Conservation (phyloP, 1,140 invertebrate species). For the Stegodyphus mimosarum region DNA sequence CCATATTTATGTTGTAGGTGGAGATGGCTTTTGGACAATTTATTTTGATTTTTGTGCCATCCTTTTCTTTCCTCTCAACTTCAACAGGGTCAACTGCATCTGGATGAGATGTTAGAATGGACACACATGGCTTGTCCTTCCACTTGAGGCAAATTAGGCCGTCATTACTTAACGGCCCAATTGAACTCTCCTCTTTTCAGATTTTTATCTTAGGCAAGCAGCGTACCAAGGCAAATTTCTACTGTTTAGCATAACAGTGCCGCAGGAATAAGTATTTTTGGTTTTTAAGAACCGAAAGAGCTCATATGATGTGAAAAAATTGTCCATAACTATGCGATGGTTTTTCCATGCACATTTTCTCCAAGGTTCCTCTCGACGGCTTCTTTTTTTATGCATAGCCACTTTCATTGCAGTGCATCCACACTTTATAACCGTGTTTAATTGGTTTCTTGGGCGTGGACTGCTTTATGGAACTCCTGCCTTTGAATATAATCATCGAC, state of each 20-base stretch:
- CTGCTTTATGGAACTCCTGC: conserved; percentile 50
- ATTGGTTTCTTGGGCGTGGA: conserved; percentile 60
- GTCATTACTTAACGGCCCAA: conserved; percentile 5
- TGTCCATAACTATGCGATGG: not conserved
- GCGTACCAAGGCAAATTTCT: not conserved
- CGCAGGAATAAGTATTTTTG: not conserved
- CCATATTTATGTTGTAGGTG: conserved; percentile 3
- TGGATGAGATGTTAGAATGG: conserved; percentile 52
- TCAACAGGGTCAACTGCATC: not conserved
- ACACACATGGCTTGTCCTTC: conserved; percentile 55
- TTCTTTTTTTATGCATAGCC: conserved; percentile 55
- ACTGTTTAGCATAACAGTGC: not conserved
- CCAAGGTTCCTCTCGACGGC: conserved; percentile 29
- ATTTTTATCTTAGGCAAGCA: not conserved
- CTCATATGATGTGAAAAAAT: not conserved
- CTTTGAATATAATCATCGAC: conserved; percentile 60
- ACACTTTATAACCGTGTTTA: conserved; percentile 62
- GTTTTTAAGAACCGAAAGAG: not conserved
- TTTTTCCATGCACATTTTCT: conserved; percentile 7
- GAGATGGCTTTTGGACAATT: conserved; percentile 66
- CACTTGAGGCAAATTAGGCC: conserved; percentile 4
- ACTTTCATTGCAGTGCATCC: conserved; percentile 46
- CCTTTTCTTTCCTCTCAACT: conserved; percentile 40
- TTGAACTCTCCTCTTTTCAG: conserved; percentile 1
- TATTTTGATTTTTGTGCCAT: conserved; percentile 20